A percentile compares a stretch with the other conserved stretches of the same genome.
Conservation (phyloP, 2,797 vertebrate species). For the Taeniopygia guttata region DNA sequence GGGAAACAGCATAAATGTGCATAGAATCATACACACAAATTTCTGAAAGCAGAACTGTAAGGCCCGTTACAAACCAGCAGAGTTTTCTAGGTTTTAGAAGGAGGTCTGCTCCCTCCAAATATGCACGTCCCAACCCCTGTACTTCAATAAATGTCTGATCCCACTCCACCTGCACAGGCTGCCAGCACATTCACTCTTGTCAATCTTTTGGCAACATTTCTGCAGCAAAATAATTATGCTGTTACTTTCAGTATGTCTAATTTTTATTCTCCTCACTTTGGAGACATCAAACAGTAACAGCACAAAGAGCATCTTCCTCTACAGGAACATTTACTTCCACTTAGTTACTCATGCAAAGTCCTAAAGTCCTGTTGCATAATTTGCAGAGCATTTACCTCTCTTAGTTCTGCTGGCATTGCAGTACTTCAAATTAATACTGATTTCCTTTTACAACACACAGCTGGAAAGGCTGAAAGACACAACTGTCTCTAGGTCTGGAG, state of each 20-base stretch:
- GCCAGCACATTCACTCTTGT: not conserved
- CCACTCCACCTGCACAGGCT: not conserved
- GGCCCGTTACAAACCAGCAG: not conserved
- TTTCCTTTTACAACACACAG: conserved; percentile 58
- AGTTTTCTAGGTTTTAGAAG: not conserved
- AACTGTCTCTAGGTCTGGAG: conserved; percentile 10
- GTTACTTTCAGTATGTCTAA: not conserved
- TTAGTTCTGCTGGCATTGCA: conserved; percentile 49
- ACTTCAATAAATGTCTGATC: not conserved
- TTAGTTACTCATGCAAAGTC: conserved; percentile 31
- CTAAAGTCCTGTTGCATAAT: conserved; percentile 38
- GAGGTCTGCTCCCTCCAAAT: not conserved
- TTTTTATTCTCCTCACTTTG: not conserved
- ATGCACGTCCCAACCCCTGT: not conserved
- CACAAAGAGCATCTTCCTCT: not conserved
- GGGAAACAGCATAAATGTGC: not conserved
- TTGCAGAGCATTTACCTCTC: conserved; percentile 35
- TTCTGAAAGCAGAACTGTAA: not conserved
- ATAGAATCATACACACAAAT: not conserved
- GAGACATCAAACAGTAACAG: conserved; percentile 23
- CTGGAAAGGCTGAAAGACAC: conserved; percentile 40
- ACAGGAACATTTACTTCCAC: conserved; percentile 20
- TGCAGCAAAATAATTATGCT: conserved; percentile 18
- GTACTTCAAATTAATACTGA: conserved; percentile 64
- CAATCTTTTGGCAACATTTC: conserved; percentile 1